phyloP scores from a whole-genome alignment of 2,797 vertebrate genomes.

The Geotrypetes seraphini region DNA sequence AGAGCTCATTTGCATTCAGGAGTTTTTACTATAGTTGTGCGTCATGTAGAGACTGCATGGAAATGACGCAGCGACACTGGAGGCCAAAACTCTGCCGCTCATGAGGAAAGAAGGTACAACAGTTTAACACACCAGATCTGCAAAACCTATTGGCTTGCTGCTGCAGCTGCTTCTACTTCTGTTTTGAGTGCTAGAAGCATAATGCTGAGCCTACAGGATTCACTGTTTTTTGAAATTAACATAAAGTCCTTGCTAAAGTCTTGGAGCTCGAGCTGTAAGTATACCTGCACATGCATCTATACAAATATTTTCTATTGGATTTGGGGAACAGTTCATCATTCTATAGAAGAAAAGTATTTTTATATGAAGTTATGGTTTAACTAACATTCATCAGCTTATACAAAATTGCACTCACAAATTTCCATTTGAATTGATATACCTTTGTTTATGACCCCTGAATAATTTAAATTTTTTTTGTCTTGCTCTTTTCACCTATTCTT shows the following conservation, averaged over 20 bases:
- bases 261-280: constrained; percentile 92
- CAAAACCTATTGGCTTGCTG: constrained; percentile 1
- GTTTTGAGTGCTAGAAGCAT: constrained; percentile 20
- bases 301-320: neutral
- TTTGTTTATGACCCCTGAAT: neutral
- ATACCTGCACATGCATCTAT: constrained; percentile 13
- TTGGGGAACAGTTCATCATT: too few species aligned
- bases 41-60: constrained; percentile 49
- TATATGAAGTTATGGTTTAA: too few species aligned
- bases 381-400: too few species aligned
- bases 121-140: constrained; percentile 12
- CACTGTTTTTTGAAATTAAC: constrained; percentile 94
- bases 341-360: too few species aligned
- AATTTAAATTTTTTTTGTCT: neutral
- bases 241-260: constrained; percentile 96
- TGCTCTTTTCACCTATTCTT: constrained; percentile 21
- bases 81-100: constrained; percentile 37
- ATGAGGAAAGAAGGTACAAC: constrained; percentile 26
- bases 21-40: constrained; percentile 36
- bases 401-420: neutral
- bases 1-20: constrained; percentile 49
- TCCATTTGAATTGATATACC: neutral
- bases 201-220: constrained; percentile 96
- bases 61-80: constrained; percentile 40
- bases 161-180: neutral